Evolutionary conservation across 2,797 vertebrate species (phyloP).

Genomic region (Oreochromis mossambicus): DNA sequence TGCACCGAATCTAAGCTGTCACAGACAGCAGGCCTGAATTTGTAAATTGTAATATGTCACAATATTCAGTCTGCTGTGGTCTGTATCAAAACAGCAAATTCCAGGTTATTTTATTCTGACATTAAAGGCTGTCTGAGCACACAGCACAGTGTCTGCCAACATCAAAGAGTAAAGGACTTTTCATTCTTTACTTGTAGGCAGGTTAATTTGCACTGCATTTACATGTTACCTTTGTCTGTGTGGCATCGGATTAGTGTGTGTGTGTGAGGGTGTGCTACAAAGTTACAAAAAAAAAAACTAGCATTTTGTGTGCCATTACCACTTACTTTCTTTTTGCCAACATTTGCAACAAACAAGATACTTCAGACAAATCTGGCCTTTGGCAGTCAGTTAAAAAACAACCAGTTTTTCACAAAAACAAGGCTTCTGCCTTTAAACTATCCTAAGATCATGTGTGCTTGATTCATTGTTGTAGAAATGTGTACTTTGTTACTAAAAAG

Average conservation of each 20-base stretch:
- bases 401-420: background rate
- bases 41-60: background rate
- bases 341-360: background rate
- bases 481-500: background rate
- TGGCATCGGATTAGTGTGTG: background rate
- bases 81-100: conserved; percentile 2
- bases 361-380: background rate
- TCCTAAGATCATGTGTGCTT: background rate
- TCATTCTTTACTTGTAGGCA: background rate
- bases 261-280: background rate
- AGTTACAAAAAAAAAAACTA: background rate
- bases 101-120: conserved; percentile 6
- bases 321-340: background rate
- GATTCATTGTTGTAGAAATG: background rate
- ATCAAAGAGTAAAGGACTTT: conserved; percentile 1
- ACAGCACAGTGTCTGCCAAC: background rate
- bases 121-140: background rate
- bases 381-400: background rate
- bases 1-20: background rate
- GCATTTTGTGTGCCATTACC: background rate
- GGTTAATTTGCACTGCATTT: conserved; percentile 11
- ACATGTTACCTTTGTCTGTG: background rate
- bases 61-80: background rate
- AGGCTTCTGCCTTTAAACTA: background rate
- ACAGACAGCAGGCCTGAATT: background rate